Conservation (phyloP, 1,140 invertebrate species). For the Solenopsis invicta region DNA sequence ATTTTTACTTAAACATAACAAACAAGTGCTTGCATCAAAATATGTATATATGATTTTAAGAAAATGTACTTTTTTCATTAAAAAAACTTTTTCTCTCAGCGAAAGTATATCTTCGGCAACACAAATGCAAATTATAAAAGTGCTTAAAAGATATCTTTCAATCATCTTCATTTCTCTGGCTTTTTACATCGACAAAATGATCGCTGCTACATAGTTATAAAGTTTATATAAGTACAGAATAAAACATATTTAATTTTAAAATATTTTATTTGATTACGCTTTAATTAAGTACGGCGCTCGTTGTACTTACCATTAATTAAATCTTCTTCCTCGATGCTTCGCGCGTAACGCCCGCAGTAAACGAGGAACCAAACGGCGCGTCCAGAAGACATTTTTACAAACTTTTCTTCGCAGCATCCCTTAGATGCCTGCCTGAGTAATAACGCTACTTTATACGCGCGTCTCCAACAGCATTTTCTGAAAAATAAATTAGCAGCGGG, state of each 20-base stretch:
- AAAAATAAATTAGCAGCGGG: constrained; percentile 47
- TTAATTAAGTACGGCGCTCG: neutral
- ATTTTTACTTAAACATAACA: too few relatives aligned
- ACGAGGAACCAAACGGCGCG: neutral
- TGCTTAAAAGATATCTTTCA: neutral
- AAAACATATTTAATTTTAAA: neutral
- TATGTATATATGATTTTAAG: too few relatives aligned
- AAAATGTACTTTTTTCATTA: too few relatives aligned
- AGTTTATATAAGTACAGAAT: neutral
- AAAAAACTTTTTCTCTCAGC: too few relatives aligned
- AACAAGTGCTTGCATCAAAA: too few relatives aligned
- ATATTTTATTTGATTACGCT: neutral
- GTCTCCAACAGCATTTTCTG: constrained; percentile 32
- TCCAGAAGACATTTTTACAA: neutral
- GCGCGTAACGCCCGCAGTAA: neutral
- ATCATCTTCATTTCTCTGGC: neutral
- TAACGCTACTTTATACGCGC: constrained; percentile 41
- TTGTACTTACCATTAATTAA: neutral
- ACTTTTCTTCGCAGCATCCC: neutral
- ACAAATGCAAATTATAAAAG: neutral
- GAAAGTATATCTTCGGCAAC: neutral
- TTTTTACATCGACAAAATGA: neutral
- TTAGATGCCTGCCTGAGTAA: neutral
- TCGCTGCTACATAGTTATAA: neutral
- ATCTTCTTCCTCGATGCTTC: neutral